Percentiles rank a stretch among this genome's conserved stretches.
Evolutionary conservation across 1,140 invertebrate species (phyloP).

Genomic region (Planococcus citri): DNA sequence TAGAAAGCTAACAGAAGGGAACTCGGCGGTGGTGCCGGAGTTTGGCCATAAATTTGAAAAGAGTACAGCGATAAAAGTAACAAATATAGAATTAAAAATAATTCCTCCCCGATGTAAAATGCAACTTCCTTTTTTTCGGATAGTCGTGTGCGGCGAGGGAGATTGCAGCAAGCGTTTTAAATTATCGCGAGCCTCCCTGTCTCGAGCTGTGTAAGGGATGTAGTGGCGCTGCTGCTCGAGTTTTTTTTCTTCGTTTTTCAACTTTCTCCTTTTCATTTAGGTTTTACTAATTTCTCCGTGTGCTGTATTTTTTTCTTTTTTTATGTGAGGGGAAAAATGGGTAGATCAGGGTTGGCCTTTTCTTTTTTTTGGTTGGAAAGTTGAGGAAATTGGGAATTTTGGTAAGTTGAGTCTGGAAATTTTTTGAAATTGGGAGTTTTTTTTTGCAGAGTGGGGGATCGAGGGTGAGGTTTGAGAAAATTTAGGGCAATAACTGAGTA

Average conservation of each 20-base stretch:
- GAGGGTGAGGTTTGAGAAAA: too few species aligned
- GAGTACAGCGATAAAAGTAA: constrained; percentile 25
- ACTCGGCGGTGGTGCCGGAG: constrained; percentile 17
- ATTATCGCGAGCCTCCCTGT: constrained; percentile 13
- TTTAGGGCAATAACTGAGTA: too few species aligned
- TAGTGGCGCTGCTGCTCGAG: too few species aligned
- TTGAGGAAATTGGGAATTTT: too few species aligned
- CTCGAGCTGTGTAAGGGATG: neutral
- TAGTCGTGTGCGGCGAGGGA: constrained; percentile 14
- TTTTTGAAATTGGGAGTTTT: too few species aligned
- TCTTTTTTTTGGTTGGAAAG: neutral
- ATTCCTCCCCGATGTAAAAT: constrained; percentile 28
- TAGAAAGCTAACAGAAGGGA: constrained; percentile 19
- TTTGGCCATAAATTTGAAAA: constrained; percentile 22
- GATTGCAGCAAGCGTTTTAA: constrained; percentile 22
- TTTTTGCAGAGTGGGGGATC: too few species aligned
- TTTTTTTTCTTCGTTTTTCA: neutral
- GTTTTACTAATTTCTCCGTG: neutral
- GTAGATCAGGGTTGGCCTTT: too few species aligned
- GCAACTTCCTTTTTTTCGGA: constrained; percentile 25
- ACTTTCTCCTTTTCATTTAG: neutral
- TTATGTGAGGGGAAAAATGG: too few species aligned
- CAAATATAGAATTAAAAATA: constrained; percentile 28
- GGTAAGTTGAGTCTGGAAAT: too few species aligned
- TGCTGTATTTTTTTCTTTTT: too few species aligned